These are phyloP conservation scores for Montipora capricornis DNA, from an alignment of 64 coral and sea anemone species.

Conservation along the genomic window DNA sequence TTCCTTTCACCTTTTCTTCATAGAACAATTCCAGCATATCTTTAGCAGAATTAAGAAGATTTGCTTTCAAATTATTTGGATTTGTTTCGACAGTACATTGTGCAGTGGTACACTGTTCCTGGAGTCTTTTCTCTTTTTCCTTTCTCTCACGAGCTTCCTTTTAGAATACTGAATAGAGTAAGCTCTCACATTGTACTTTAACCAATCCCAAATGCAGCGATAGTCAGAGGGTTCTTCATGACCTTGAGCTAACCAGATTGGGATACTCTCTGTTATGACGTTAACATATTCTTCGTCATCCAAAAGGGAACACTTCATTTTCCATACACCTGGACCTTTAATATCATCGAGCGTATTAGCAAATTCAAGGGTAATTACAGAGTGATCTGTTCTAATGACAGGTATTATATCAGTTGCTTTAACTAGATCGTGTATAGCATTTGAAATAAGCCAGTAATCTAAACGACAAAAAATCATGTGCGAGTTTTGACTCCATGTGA, in stretches of 20 bases:
- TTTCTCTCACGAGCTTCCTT: conserved; percentile 30
- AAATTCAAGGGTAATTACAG: too few species aligned
- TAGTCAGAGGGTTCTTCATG: neutral
- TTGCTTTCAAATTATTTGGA: neutral
- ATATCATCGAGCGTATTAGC: too few species aligned
- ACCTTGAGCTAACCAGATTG: too few species aligned
- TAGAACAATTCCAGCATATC: conserved; percentile 33
- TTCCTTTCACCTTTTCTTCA: conserved; percentile 62
- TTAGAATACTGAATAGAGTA: conserved; percentile 33
- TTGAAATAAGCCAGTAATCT: neutral
- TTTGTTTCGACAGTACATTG: neutral
- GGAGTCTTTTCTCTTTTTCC: neutral
- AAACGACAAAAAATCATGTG: too few species aligned
- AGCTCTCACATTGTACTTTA: conserved; percentile 57
- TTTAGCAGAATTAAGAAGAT: conserved; percentile 6
- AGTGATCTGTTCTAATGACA: conserved; percentile 51
- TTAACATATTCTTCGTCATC: too few species aligned
- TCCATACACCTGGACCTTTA: neutral
- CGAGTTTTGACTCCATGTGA: too few species aligned
- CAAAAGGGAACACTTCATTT: conserved; percentile 47
- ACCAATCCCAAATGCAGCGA: conserved; percentile 47
- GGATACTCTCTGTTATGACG: too few species aligned
- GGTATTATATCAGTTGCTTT: conserved; percentile 37
- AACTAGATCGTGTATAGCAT: conserved; percentile 39
- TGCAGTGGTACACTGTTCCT: conserved; percentile 17